These are phyloP conservation scores for Tethea ocularis DNA, from an alignment of 2,888 invertebrate species.

Conservation along the genomic window DNA sequence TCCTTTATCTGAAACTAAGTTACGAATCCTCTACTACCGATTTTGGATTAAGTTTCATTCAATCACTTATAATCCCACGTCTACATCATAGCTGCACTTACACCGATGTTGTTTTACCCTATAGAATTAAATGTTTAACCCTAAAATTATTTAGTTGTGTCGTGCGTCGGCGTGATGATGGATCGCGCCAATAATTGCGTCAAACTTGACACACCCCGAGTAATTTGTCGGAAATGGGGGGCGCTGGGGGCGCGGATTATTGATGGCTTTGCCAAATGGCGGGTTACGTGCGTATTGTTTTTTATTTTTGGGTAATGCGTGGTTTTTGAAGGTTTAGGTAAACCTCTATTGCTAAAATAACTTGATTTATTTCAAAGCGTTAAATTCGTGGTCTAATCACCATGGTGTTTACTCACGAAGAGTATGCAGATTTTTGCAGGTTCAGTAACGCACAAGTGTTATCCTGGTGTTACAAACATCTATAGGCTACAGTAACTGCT, in stretches of 20 bases:
- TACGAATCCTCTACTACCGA: neutral
- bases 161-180: slow-evolving; percentile 71
- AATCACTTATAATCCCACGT: slow-evolving; percentile 5
- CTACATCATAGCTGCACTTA: neutral
- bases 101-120: slow-evolving; percentile 26
- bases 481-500: too few relatives aligned
- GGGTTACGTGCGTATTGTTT: slow-evolving; percentile 44
- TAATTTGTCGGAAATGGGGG: slow-evolving; percentile 60
- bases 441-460: too few relatives aligned
- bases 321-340: too few relatives aligned
- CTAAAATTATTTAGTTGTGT: slow-evolving; percentile 81
- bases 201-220: slow-evolving; percentile 58
- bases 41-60: slow-evolving; percentile 10
- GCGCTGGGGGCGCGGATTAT: slow-evolving; percentile 49
- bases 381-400: too few relatives aligned
- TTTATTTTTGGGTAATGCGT: slow-evolving; percentile 20
- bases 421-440: too few relatives aligned
- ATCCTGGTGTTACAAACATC: too few relatives aligned
- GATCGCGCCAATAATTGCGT: slow-evolving; percentile 79
- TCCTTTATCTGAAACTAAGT: neutral
- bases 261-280: slow-evolving; percentile 55
- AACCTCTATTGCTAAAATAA: too few relatives aligned
- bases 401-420: too few relatives aligned
- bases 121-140: slow-evolving; percentile 43
- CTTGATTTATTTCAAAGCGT: too few relatives aligned